Conservation (phyloP, 2,888 invertebrate genomes). For the Microplitis manilae region DNA sequence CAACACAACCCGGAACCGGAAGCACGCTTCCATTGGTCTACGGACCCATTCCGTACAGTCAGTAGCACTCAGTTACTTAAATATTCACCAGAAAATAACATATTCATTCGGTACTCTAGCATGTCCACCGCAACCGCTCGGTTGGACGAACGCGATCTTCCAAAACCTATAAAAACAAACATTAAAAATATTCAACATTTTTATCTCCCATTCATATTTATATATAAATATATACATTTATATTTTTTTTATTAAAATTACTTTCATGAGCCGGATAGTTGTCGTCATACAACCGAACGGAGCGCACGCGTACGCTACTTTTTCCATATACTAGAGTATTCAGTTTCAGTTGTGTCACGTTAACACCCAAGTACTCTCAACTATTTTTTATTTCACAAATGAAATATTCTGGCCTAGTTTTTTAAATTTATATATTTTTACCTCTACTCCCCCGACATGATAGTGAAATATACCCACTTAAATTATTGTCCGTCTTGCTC, state of each 20-base stretch:
- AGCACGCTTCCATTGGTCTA: conserved; percentile 82
- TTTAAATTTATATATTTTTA: neutral
- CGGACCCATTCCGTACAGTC: conserved; percentile 84
- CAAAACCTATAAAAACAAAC: neutral
- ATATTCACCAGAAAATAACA: conserved; percentile 43
- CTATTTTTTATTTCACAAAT: neutral
- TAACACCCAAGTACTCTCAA: neutral
- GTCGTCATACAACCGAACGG: neutral
- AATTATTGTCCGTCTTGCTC: neutral
- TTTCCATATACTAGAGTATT: neutral
- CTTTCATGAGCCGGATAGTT: neutral
- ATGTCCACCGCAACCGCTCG: neutral
- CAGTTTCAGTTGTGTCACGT: conserved; percentile 7
- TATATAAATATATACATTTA: neutral
- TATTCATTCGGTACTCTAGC: neutral
- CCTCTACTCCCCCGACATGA: neutral
- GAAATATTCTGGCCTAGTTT: neutral
- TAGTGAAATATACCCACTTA: neutral
- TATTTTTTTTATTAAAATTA: neutral
- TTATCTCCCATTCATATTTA: neutral
- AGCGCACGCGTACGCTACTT: neutral
- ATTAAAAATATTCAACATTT: too few species aligned
- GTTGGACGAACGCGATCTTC: neutral
- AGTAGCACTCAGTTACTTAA: conserved; percentile 71
- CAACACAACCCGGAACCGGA: conserved; percentile 63